Evolutionary conservation across 92 coral and sea anemone species (phyloP).

Genomic region (Zoanthus solanderi): DNA sequence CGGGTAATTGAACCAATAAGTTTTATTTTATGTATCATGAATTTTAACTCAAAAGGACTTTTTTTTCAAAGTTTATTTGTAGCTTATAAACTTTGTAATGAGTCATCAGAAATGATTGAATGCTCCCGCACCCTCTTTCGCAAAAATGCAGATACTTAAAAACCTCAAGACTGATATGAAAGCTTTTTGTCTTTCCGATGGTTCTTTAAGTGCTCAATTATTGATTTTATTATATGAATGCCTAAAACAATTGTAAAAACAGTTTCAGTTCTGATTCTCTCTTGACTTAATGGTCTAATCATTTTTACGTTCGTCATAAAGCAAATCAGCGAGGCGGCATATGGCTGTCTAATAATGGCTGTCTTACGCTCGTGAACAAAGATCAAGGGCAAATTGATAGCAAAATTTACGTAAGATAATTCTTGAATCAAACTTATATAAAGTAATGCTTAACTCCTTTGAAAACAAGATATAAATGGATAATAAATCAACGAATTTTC

Average conservation of each 20-base stretch:
- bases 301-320: neutral
- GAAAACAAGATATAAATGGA: neutral
- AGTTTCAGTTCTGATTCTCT: neutral
- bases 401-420: neutral
- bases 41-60: neutral
- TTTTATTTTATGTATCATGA: too few species aligned
- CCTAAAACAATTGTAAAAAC: neutral
- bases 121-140: neutral
- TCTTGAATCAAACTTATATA: neutral
- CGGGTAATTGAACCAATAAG: too few species aligned
- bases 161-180: neutral
- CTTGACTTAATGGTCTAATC: conserved; percentile 2
- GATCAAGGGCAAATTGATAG: neutral
- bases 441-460: neutral
- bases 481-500: too few species aligned
- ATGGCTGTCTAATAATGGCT: neutral
- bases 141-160: neutral
- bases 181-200: neutral
- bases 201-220: neutral
- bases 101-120: neutral
- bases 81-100: conserved; percentile 12
- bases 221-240: neutral
- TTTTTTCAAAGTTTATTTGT: neutral
- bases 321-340: neutral
- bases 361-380: neutral